phyloP scores from a whole-genome alignment of 1,140 invertebrate genomes.

The Drosophila nannoptera region DNA sequence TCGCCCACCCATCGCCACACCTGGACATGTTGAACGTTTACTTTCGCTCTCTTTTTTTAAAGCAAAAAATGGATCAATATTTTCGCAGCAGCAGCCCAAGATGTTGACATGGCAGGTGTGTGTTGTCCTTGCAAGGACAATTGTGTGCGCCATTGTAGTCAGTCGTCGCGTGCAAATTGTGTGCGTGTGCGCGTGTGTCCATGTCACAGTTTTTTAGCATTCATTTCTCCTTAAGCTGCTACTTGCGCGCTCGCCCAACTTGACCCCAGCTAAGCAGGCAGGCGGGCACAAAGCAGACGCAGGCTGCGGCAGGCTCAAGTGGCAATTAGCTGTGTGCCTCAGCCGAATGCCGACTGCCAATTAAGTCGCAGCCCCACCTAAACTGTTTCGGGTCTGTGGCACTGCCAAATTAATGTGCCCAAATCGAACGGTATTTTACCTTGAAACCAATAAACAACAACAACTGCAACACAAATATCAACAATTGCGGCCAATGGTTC shows the following conservation, averaged over 20 bases:
- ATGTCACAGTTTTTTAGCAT: constrained; percentile 12
- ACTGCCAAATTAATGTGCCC: constrained; percentile 45
- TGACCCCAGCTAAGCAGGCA: constrained; percentile 32
- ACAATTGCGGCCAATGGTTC: constrained; percentile 35
- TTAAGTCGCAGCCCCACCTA: neutral
- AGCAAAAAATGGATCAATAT: constrained; percentile 62
- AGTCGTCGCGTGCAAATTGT: constrained; percentile 18
- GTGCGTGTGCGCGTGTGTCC: constrained; percentile 4
- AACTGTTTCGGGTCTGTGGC: neutral
- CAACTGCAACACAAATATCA: constrained; percentile 34
- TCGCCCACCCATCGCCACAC: constrained; percentile 6
- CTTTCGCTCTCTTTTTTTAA: constrained; percentile 27
- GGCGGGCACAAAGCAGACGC: too few relatives aligned
- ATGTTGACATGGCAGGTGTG: constrained; percentile 64
- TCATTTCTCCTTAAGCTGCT: neutral
- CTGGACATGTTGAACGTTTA: constrained; percentile 54
- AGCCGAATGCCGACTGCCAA: constrained; percentile 18
- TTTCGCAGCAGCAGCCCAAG: constrained; percentile 53
- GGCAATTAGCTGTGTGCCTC: constrained; percentile 56
- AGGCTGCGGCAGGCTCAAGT: constrained; percentile 41
- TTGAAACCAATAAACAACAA: constrained; percentile 34
- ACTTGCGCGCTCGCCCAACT: constrained; percentile 10
- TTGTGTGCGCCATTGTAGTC: constrained; percentile 49
- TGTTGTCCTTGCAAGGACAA: constrained; percentile 72
- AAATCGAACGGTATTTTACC: constrained; percentile 52